A percentile compares a stretch with the other conserved stretches of the same genome.
These are phyloP conservation scores for Sphaerophoria taeniata DNA, from an alignment of 2,888 invertebrate species.

Conservation along the genomic window DNA sequence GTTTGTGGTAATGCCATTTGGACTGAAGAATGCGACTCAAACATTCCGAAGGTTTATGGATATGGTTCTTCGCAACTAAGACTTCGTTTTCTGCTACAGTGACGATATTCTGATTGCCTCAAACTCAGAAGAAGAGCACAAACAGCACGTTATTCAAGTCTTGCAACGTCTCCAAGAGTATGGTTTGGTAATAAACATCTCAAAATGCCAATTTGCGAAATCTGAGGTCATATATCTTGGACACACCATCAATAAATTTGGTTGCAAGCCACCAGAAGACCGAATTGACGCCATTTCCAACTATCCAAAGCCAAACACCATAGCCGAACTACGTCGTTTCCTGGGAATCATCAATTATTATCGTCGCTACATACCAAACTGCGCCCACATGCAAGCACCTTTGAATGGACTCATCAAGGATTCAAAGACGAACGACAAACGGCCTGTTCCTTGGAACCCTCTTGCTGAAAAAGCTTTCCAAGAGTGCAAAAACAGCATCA, in stretches of 20 bases:
- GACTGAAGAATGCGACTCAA: neutral
- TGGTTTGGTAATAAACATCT: neutral
- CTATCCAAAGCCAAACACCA: constrained; percentile 20
- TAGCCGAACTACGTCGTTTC: constrained; percentile 28
- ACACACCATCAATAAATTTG: constrained; percentile 30
- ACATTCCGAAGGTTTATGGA: constrained; percentile 31
- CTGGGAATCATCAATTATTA: constrained; percentile 52
- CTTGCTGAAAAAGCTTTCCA: constrained; percentile 22
- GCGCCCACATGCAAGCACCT: constrained; percentile 22
- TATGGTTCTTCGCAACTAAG: neutral
- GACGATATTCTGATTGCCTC: constrained; percentile 12
- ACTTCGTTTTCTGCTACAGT: constrained; percentile 6
- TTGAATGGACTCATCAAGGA: neutral
- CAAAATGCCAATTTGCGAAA: neutral
- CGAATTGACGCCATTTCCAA: constrained; percentile 7
- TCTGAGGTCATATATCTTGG: constrained; percentile 10
- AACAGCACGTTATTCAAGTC: neutral
- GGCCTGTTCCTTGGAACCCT: constrained; percentile 18
- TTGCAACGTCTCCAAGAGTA: neutral
- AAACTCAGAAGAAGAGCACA: neutral
- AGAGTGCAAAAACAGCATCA: constrained; percentile 34
- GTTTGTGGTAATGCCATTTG: constrained; percentile 8
- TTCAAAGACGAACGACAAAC: constrained; percentile 38
- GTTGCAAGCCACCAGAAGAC: constrained; percentile 46
- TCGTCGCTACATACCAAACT: constrained; percentile 43